phyloP scores from a whole-genome alignment of 2,113 vertebrate genomes.

The Mustela nigripes region DNA sequence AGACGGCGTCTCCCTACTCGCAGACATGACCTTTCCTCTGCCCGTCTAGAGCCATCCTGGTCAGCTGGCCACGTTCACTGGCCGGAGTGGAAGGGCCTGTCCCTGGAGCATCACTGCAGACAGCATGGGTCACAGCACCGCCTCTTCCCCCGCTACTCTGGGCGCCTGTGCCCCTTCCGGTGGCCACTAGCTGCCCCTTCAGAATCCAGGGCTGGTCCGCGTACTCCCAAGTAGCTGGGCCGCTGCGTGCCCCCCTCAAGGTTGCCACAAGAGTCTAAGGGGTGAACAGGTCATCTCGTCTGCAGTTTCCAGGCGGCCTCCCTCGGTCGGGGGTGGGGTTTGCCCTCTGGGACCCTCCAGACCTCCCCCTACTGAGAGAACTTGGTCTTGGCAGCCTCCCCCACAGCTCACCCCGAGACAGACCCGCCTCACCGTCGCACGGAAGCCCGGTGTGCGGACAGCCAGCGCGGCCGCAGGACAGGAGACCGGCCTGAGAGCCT shows the following conservation, averaged over 20 bases:
- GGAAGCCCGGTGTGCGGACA: accelerated
- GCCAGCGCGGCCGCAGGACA: accelerated
- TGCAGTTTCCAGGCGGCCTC: too few species aligned
- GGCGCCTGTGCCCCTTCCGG: background rate
- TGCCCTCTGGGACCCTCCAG: background rate
- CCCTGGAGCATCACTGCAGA: background rate
- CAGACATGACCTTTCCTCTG: background rate
- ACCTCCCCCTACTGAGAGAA: background rate
- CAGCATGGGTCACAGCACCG: too few species aligned
- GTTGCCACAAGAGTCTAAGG: background rate
- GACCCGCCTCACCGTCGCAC: accelerated
- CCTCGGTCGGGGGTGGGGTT: accelerated
- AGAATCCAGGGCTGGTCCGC: accelerated
- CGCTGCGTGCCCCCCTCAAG: background rate
- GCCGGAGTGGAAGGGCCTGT: background rate
- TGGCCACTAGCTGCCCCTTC: background rate
- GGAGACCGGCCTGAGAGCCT: accelerated
- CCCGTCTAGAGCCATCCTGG: background rate
- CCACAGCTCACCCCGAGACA: background rate
- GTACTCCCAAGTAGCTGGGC: background rate
- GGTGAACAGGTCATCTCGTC: background rate
- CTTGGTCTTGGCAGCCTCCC: too few species aligned
- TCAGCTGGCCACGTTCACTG: background rate
- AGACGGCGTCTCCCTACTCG: background rate
- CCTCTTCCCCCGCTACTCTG: background rate